phyloP scores from a whole-genome alignment of 2,888 invertebrate genomes.

The Hermaeophaga mercurialis region DNA sequence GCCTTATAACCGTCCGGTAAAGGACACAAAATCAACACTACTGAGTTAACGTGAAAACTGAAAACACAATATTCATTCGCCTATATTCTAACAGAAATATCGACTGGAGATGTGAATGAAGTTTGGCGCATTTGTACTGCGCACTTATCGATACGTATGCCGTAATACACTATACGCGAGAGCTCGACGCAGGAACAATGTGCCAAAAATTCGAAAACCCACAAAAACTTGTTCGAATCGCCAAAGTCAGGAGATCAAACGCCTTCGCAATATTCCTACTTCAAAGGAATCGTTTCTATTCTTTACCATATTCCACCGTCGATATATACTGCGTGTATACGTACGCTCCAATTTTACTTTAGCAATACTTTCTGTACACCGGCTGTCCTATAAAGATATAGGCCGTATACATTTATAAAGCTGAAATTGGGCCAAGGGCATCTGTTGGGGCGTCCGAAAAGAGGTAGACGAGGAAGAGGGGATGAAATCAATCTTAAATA shows the following conservation, averaged over 20 bases:
- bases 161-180: slow-evolving; percentile 30
- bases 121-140: slow-evolving; percentile 51
- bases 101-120: slow-evolving; percentile 53
- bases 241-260: slow-evolving; percentile 5
- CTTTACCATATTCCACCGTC: no score
- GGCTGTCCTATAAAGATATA: no score
- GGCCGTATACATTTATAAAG: no score
- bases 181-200: slow-evolving; percentile 27
- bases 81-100: slow-evolving; percentile 49
- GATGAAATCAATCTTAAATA: no score
- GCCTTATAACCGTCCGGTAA: slow-evolving; percentile 37
- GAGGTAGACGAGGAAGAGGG: no score
- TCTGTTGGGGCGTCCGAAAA: no score
- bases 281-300: no score
- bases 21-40: slow-evolving; percentile 40
- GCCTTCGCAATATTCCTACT: neutral
- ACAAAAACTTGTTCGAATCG: slow-evolving; percentile 5
- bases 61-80: slow-evolving; percentile 44
- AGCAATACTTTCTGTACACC: no score
- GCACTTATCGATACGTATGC: slow-evolving; percentile 56
- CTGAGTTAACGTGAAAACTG: slow-evolving; percentile 35
- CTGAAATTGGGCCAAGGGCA: no score
- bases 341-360: no score
- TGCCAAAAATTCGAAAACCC: slow-evolving; percentile 28
- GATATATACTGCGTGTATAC: no score